These are phyloP conservation scores for Echinops telfairi DNA, from an alignment of 2,113 vertebrate genomes.

Conservation along the genomic window DNA sequence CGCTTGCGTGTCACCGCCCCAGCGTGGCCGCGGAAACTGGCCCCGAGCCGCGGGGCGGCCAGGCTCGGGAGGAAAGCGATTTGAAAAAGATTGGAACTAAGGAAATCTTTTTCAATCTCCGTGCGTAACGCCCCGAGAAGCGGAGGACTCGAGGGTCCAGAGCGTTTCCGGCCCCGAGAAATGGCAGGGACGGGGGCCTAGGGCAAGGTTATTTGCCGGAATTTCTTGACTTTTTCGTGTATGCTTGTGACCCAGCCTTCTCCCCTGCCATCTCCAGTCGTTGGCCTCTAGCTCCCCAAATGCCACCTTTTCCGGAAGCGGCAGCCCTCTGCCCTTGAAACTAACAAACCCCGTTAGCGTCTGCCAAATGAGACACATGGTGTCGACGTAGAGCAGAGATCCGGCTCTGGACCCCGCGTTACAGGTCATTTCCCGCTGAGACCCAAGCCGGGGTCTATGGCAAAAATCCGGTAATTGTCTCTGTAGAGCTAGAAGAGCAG, in stretches of 20 bases:
- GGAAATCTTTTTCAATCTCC: neutral
- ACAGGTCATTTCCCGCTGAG: neutral
- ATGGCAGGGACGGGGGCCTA: neutral
- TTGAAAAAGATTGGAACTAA: neutral
- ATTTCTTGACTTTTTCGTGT: slow-evolving; percentile 3
- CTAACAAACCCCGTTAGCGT: neutral
- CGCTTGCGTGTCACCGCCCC: slow-evolving; percentile 68
- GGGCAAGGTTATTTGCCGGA: neutral
- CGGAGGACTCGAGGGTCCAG: neutral
- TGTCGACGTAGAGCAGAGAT: neutral
- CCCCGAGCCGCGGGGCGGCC: neutral
- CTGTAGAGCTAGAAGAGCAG: neutral
- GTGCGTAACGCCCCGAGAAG: neutral
- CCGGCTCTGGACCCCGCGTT: neutral
- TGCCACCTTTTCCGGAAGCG: neutral
- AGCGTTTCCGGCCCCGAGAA: neutral
- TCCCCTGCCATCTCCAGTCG: neutral
- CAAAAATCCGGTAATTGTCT: neutral
- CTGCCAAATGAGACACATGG: neutral
- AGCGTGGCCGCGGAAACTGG: slow-evolving; percentile 3
- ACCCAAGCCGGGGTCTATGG: neutral
- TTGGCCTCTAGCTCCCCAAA: neutral
- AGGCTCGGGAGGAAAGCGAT: neutral
- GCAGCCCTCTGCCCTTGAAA: slow-evolving; percentile 50
- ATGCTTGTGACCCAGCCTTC: neutral